These are phyloP conservation scores for Meloe dianella DNA, from an alignment of 2,888 invertebrate species.

Conservation along the genomic window DNA sequence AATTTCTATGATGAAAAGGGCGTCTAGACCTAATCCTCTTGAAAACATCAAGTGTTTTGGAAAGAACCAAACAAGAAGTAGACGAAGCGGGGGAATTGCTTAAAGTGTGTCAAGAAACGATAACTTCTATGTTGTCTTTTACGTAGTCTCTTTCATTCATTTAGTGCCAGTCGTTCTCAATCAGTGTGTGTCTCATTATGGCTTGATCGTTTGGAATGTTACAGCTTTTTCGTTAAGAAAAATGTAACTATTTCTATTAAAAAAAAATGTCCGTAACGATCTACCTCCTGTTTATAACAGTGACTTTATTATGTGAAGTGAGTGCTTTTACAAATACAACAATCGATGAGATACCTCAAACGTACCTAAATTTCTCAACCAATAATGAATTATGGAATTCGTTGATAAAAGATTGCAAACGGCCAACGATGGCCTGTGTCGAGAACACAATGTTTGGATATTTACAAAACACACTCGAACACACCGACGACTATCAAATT, in stretches of 20 bases:
- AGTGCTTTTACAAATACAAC: constrained; percentile 49
- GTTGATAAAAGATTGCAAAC: constrained; percentile 73
- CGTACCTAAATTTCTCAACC: constrained; percentile 48
- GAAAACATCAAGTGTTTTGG: not conserved
- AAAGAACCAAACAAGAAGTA: not conserved
- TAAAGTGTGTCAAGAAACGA: constrained; percentile 57
- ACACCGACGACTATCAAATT: constrained; percentile 49
- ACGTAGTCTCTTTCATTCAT: constrained; percentile 51
- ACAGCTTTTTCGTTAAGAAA: not conserved
- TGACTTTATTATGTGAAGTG: constrained; percentile 31
- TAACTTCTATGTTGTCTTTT: constrained; percentile 47
- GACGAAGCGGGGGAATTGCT: constrained; percentile 16
- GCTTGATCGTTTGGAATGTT: not conserved
- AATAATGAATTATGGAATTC: constrained; percentile 77
- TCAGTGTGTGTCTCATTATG: not conserved
- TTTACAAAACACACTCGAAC: constrained; percentile 70
- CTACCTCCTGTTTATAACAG: constrained; percentile 31
- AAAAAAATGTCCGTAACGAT: constrained; percentile 34
- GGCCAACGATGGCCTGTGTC: constrained; percentile 74
- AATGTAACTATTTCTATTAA: not conserved
- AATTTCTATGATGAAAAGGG: constrained; percentile 3
- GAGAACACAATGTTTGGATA: constrained; percentile 79
- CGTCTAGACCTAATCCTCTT: not conserved
- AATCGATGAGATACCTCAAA: constrained; percentile 49
- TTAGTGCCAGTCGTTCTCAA: constrained; percentile 41